Conservation (phyloP, 2,888 invertebrate genomes). For the Dynastes hyllus region DNA sequence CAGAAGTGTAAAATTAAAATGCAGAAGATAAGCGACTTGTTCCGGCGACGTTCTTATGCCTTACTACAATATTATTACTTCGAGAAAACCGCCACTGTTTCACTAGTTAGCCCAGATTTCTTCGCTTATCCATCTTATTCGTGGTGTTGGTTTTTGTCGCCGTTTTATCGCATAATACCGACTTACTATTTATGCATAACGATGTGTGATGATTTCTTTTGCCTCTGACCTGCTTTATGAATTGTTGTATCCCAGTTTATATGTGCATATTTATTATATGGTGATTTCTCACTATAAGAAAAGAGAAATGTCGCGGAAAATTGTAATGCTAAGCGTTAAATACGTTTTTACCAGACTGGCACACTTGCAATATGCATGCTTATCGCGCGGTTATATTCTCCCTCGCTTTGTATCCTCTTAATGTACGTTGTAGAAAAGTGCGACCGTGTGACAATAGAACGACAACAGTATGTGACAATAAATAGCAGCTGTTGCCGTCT, state of each 20-base stretch:
- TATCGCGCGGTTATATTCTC: conserved; percentile 15
- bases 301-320: conserved; percentile 28
- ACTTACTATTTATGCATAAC: conserved; percentile 23
- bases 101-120: conserved; percentile 38
- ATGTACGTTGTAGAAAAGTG: conserved; percentile 15
- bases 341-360: conserved; percentile 21
- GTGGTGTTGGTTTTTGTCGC: conserved; percentile 3
- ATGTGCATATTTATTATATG: conserved; percentile 10
- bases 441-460: conserved; percentile 25
- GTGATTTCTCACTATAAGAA: conserved; percentile 38
- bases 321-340: conserved; percentile 21
- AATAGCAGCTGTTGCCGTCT: conserved; percentile 7
- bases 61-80: background rate
- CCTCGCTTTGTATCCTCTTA: conserved; percentile 2
- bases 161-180: conserved; percentile 27
- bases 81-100: conserved; percentile 41
- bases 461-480: conserved; percentile 9
- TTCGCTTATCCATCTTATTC: conserved; percentile 22
- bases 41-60: conserved; percentile 13
- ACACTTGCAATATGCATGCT: conserved; percentile 35
- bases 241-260: conserved; percentile 24
- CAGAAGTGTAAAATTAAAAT: conserved; percentile 12
- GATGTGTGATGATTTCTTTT: conserved; percentile 43
- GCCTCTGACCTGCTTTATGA: conserved; percentile 49
- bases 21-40: background rate